These are phyloP conservation scores for Cheilosia vulpina DNA, from an alignment of 2,888 invertebrate genomes.

Conservation along the genomic window DNA sequence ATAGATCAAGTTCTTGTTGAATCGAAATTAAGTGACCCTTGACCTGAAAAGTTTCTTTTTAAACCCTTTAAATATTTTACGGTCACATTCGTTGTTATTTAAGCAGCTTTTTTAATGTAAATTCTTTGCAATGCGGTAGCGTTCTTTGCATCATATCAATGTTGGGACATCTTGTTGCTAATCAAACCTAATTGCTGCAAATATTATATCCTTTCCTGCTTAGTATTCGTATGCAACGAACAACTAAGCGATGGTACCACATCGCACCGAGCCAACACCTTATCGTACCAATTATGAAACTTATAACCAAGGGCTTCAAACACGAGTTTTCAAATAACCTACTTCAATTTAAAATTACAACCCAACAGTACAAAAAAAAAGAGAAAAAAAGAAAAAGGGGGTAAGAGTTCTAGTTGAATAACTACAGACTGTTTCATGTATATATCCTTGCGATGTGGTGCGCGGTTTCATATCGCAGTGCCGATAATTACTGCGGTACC, in stretches of 20 bases:
- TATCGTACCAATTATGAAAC: conserved; percentile 66
- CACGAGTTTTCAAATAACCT: conserved; percentile 59
- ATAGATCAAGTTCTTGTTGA: too few species aligned
- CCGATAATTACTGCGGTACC: conserved; percentile 73
- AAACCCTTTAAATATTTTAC: too few species aligned
- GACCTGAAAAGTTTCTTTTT: too few species aligned
- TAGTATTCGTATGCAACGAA: too few species aligned
- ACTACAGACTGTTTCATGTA: background rate
- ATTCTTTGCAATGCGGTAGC: too few species aligned
- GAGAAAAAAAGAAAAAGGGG: conserved; percentile 47
- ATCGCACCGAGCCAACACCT: conserved; percentile 49
- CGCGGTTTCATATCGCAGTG: conserved; percentile 61
- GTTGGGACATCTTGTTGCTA: too few species aligned
- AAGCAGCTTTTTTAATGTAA: too few species aligned
- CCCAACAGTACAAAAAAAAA: conserved; percentile 5
- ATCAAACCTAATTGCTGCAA: too few species aligned
- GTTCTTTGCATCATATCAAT: too few species aligned
- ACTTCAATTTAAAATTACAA: conserved; percentile 51
- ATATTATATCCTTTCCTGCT: too few species aligned
- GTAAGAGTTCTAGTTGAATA: conserved; percentile 42
- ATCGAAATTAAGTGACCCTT: too few species aligned
- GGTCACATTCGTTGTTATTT: too few species aligned
- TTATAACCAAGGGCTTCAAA: conserved; percentile 42
- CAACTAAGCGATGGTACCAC: conserved; percentile 28
- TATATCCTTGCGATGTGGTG: conserved; percentile 33